Evolutionary conservation across 2,797 vertebrate genomes (phyloP).

Genomic region (Thalassophryne amazonica): DNA sequence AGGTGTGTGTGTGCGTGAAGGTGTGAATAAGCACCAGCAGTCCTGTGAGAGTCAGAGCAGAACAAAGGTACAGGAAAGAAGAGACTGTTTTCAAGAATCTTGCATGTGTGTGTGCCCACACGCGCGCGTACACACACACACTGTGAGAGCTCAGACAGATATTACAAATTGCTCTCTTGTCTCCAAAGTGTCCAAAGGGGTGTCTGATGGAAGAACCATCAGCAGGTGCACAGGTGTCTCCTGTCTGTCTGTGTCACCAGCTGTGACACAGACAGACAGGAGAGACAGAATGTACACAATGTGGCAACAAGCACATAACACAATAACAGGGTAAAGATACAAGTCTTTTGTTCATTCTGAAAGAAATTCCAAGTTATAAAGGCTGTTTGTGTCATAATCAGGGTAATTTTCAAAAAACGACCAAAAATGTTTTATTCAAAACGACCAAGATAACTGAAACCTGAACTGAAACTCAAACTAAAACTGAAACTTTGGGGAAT

Average conservation of each 20-base stretch:
- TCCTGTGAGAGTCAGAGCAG: constrained; percentile 46
- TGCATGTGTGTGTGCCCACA: constrained; percentile 14
- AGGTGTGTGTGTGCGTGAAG: background rate
- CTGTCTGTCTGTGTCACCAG: too few species aligned
- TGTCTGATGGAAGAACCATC: constrained; percentile 57
- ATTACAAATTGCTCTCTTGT: constrained; percentile 44
- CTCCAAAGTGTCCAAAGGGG: constrained; percentile 34
- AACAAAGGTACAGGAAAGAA: constrained; percentile 19
- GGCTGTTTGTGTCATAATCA: too few species aligned
- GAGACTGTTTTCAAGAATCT: constrained; percentile 15
- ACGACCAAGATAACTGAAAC: too few species aligned
- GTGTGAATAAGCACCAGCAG: constrained; percentile 10
- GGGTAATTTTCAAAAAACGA: too few species aligned
- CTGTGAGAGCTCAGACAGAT: constrained; percentile 27
- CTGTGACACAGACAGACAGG: constrained; percentile 22
- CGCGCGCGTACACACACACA: constrained; percentile 18
- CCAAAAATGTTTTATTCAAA: too few species aligned
- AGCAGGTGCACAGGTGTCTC: constrained; percentile 31
- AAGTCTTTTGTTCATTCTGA: background rate
- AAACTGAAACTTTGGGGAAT: too few species aligned
- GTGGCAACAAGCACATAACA: too few species aligned
- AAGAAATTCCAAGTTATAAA: background rate
- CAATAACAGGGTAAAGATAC: background rate
- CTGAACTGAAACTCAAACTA: too few species aligned
- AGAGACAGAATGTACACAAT: too few species aligned